Percentiles rank a stretch among this genome's conserved stretches.
Evolutionary conservation across 2,113 vertebrate species (phyloP).

Genomic region (Hylia prasina): DNA sequence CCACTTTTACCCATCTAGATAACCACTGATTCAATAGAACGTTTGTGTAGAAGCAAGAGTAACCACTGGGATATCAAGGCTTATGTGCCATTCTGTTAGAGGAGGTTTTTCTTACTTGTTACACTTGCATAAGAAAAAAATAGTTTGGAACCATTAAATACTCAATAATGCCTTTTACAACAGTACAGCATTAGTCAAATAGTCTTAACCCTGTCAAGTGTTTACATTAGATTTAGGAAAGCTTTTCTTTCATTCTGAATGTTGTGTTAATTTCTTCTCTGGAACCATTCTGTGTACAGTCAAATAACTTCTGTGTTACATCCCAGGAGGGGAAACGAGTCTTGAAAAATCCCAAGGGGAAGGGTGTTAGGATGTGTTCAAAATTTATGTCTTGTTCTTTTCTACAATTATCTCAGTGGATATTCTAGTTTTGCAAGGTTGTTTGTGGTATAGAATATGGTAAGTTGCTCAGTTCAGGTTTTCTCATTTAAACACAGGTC

Average conservation of each 20-base stretch:
- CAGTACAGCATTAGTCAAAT: not conserved
- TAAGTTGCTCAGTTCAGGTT: not conserved
- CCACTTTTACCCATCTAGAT: not conserved
- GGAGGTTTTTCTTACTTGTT: not conserved
- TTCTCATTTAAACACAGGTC: not conserved
- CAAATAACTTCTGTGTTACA: not conserved
- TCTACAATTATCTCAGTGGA: not conserved
- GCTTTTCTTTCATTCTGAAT: not conserved
- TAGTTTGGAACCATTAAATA: not conserved
- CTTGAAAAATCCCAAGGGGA: not conserved
- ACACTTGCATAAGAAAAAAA: not conserved
- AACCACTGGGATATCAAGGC: not conserved
- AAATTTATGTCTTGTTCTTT: not conserved
- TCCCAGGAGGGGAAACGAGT: not conserved
- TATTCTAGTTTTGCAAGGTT: not conserved
- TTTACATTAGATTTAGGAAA: not conserved
- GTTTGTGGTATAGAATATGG: not conserved
- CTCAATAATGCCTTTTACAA: not conserved
- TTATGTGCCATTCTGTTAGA: not conserved
- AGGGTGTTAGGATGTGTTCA: not conserved
- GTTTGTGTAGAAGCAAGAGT: not conserved
- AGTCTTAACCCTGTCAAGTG: not conserved
- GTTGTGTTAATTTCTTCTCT: not conserved
- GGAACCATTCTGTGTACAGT: not conserved
- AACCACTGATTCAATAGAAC: not conserved